A percentile compares a stretch with the other conserved stretches of the same genome.
Evolutionary conservation across 2,113 vertebrate species (phyloP).

Genomic region (Lasiurus borealis): DNA sequence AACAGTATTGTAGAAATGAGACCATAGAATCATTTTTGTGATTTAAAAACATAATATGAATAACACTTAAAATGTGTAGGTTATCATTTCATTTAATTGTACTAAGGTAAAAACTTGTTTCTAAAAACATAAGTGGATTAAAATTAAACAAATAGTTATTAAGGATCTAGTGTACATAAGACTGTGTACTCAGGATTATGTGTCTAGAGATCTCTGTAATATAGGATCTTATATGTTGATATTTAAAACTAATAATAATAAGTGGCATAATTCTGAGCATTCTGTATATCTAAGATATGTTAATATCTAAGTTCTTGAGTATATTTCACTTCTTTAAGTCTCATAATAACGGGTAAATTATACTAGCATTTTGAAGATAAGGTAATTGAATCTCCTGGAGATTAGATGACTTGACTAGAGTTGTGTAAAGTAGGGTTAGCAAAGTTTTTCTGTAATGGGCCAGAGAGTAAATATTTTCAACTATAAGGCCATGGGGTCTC

Average conservation of each 20-base stretch:
- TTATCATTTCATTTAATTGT: constrained; percentile 55
- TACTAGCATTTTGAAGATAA: constrained; percentile 14
- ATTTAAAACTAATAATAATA: neutral
- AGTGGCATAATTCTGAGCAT: neutral
- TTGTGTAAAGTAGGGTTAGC: neutral
- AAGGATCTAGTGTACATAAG: neutral
- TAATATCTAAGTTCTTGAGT: neutral
- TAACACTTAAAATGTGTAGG: constrained; percentile 18
- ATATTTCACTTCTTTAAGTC: constrained; percentile 17
- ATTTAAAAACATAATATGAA: constrained; percentile 42
- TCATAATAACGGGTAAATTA: neutral
- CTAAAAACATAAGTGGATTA: constrained; percentile 39
- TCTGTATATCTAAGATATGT: neutral
- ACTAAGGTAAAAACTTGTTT: constrained; percentile 22
- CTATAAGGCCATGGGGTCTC: neutral
- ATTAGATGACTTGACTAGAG: neutral
- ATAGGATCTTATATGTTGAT: neutral
- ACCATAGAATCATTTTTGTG: constrained; percentile 43
- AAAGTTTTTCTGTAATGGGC: neutral
- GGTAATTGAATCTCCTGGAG: neutral
- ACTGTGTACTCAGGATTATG: neutral
- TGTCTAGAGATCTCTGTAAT: neutral
- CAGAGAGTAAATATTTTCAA: neutral
- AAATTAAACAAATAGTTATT: neutral
- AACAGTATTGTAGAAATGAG: constrained; percentile 30